Conservation (phyloP, 2,888 invertebrate species). For the Cybosia mesomella region DNA sequence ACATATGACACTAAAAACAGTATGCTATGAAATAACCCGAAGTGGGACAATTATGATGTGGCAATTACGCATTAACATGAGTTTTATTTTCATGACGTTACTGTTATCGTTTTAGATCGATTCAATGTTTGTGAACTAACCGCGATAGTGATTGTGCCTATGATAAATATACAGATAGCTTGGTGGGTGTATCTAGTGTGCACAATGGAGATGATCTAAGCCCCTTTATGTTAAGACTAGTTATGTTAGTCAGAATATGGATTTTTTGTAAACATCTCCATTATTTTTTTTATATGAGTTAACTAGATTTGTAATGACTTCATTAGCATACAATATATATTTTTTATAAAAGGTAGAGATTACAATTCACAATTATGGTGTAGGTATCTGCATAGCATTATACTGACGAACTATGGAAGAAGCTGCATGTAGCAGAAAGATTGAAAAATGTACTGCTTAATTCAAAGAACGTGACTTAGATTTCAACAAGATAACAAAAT, state of each 20-base stretch:
- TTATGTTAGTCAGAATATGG: too few relatives aligned
- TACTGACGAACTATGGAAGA: neutral
- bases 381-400: neutral
- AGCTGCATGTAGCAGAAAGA: neutral
- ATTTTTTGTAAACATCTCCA: too few relatives aligned
- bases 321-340: neutral
- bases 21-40: too few relatives aligned
- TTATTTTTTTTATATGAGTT: neutral
- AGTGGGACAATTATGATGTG: neutral
- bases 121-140: neutral
- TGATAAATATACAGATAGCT: neutral
- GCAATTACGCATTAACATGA: neutral
- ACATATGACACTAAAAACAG: too few relatives aligned
- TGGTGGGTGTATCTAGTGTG: neutral
- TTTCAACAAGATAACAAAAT: neutral
- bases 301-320: neutral
- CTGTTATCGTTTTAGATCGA: neutral
- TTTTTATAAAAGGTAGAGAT: neutral
- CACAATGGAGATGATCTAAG: slow-evolving; percentile 3
- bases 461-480: neutral
- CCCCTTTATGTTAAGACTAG: slow-evolving; percentile 1
- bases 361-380: neutral
- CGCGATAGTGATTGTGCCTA: neutral
- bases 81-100: neutral
- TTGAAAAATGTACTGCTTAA: neutral